Base-by-base conservation (phyloP, 2,888 invertebrate genomes). In the Shargacucullia verbasci region DNA sequence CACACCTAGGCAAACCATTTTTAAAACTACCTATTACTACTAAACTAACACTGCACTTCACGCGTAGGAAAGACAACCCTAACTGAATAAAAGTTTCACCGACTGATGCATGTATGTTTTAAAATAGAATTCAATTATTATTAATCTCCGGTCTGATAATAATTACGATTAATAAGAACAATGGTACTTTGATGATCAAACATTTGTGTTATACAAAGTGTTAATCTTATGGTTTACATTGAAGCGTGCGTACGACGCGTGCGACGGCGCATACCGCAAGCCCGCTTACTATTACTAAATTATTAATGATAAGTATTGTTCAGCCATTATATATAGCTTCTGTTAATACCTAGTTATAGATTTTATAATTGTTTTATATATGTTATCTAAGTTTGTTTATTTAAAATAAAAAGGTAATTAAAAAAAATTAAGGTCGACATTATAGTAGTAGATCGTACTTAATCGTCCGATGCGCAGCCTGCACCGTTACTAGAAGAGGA, bases 111-210 rank as follows among this genome's bases (percentile, higher is more conserved):
- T 29, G 25, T 41, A 45, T 62, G 58, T 62, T 58, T 35, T 41
- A 12, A 37, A 54, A 46, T 54, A 31, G 13, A 11, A 13, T 33
- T 15, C 29, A 34, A 45, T 31, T 47, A 35, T 43, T 46, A 48
- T 34, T 38, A 48, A 65, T 33, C n/a, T 29, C 15, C 14, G 12
- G 14, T 12, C 9, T 35, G 31, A 46, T 39, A 25, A 31, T 53
- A n/a, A 40, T 25, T 44, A 39, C 12, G 35, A 40, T 33, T 40
- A n/a, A 34, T 14, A 31, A 20, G 60, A 59, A 74, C 63, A 67
- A 74, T 74, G 54, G 50, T 59, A 45, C 40, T 54, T 8, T 40
- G 37, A 37, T 10, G 37, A 40, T 14, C 39, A 55, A 57, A 59
- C 47, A 55, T 34, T 55, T 45, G 12, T 34, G 25, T 34, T 44